phyloP scores from a whole-genome alignment of 2,113 vertebrate species.

The Dicrurus megarhynchus region DNA sequence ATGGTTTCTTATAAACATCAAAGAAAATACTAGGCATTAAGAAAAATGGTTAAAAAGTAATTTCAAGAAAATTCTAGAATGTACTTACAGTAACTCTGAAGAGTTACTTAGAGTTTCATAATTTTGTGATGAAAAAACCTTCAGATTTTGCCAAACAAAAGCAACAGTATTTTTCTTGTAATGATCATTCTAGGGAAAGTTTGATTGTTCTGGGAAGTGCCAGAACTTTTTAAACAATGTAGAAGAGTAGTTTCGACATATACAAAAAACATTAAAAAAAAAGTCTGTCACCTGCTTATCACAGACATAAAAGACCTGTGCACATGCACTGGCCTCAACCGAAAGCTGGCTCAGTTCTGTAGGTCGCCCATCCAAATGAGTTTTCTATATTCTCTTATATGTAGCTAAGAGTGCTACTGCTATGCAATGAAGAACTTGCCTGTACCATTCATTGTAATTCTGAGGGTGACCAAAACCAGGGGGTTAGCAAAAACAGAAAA shows the following conservation, averaged over 20 bases:
- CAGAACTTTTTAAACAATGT: not conserved
- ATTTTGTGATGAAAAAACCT: not conserved
- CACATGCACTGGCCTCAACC: not conserved
- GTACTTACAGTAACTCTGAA: not conserved
- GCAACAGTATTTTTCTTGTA: not conserved
- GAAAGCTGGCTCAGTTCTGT: not conserved
- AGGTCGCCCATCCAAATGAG: rapidly evolving
- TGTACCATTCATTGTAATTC: not conserved
- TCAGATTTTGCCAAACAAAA: not conserved
- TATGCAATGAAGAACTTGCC: not conserved
- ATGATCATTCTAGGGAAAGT: not conserved
- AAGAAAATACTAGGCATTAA: not conserved
- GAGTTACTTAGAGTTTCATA: not conserved
- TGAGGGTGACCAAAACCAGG: not conserved
- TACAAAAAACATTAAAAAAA: not conserved
- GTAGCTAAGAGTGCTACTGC: not conserved
- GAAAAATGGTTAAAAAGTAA: not conserved
- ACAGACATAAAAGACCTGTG: not conserved
- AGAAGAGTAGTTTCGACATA: not conserved
- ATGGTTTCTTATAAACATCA: not conserved
- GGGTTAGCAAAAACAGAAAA: not conserved
- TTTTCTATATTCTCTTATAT: not conserved
- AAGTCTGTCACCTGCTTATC: not conserved
- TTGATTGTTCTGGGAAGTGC: not conserved
- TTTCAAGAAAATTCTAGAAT: not conserved